Conservation (phyloP, 2,113 vertebrate genomes). For the Galeopterus variegatus region DNA sequence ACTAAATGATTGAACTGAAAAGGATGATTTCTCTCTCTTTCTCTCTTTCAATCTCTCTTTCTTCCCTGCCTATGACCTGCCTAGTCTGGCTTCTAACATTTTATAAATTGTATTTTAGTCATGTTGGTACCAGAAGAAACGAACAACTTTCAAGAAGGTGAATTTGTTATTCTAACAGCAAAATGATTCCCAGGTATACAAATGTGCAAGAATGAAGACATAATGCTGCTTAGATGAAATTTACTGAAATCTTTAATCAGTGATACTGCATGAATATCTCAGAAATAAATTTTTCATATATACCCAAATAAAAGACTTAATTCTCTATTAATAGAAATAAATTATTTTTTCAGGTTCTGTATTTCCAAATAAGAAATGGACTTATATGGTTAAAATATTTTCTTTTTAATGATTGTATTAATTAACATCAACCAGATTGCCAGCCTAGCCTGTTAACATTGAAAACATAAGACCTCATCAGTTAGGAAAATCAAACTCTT, state of each 20-base stretch:
- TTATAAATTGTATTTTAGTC: neutral
- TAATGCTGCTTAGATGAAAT: too few species aligned
- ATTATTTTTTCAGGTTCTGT: neutral
- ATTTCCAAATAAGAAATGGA: neutral
- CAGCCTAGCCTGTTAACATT: neutral
- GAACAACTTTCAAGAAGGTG: too few species aligned
- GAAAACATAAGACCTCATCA: neutral
- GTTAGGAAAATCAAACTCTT: neutral
- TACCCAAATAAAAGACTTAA: neutral
- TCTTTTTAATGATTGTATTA: neutral
- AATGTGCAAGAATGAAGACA: neutral
- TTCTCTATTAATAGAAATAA: neutral
- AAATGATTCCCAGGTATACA: neutral
- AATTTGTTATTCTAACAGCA: neutral
- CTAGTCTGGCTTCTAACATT: neutral
- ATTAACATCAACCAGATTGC: neutral
- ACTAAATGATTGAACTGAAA: neutral
- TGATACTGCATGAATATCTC: neutral
- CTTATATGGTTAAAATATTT: neutral
- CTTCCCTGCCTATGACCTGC: accelerated
- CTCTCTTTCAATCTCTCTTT: too few species aligned
- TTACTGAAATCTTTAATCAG: neutral
- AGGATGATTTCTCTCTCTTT: neutral
- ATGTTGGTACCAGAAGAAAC: accelerated
- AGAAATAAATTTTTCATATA: neutral